phyloP scores from a whole-genome alignment of 1,140 invertebrate genomes.

The Adoxophyes honmai region DNA sequence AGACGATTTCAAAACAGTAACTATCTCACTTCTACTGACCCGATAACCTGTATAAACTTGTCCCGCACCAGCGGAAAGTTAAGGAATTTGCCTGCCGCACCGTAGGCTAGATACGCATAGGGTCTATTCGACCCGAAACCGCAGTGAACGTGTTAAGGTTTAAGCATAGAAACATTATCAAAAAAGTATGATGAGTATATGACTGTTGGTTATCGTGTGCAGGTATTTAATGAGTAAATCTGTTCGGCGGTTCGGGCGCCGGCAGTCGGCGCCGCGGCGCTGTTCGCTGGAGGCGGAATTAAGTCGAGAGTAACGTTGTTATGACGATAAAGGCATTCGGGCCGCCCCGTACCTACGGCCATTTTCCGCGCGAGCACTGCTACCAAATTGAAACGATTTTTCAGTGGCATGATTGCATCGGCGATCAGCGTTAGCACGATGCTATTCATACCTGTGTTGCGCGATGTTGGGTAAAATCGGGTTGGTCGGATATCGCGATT shows the following conservation, averaged over 20 bases:
- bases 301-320: constrained; percentile 68
- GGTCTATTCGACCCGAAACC: no score
- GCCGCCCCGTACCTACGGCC: constrained; percentile 36
- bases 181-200: no score
- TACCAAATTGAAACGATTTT: constrained; percentile 67
- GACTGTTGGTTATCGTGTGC: constrained; percentile 15
- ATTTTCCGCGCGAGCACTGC: constrained; percentile 49
- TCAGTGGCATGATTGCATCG: constrained; percentile 61
- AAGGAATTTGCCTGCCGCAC: no score
- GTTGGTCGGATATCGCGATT: constrained; percentile 10
- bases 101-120: no score
- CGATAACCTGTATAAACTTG: no score
- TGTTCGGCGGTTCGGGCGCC: no score
- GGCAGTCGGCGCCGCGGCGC: background rate
- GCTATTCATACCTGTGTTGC: constrained; percentile 37
- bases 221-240: constrained; percentile 57
- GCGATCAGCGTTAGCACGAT: constrained; percentile 53
- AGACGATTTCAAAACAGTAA: no score
- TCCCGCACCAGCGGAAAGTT: no score
- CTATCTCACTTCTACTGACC: no score
- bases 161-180: no score
- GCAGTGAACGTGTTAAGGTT: no score
- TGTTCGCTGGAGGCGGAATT: constrained; percentile 55
- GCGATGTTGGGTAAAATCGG: background rate
- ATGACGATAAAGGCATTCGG: constrained; percentile 57